Evolutionary conservation across 2,113 vertebrate species (phyloP).

Genomic region (Gulo gulo): DNA sequence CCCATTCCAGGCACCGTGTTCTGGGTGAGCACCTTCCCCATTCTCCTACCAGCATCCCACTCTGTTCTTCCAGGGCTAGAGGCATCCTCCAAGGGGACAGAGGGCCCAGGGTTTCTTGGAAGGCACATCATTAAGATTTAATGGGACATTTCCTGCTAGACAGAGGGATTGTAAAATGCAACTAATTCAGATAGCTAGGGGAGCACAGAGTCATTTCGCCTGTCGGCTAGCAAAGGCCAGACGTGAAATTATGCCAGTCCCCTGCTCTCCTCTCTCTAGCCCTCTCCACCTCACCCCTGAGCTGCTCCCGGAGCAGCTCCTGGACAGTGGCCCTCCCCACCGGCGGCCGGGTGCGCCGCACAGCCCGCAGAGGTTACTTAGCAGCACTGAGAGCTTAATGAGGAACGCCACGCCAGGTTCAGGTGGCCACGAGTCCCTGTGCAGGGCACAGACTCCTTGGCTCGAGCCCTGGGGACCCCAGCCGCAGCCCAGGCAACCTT

Average conservation of each 20-base stretch:
- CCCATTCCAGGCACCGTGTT: neutral
- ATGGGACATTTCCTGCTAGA: constrained; percentile 47
- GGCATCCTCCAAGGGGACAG: neutral
- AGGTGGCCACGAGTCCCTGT: neutral
- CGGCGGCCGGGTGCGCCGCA: neutral
- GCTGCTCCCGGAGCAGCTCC: neutral
- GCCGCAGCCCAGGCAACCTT: neutral
- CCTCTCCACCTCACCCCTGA: neutral
- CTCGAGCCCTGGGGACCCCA: neutral
- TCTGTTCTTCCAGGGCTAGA: neutral
- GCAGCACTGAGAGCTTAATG: neutral
- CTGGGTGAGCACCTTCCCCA: neutral
- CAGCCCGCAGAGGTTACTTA: neutral
- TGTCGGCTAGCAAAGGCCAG: constrained; percentile 48
- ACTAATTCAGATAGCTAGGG: constrained; percentile 63
- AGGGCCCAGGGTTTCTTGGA: neutral
- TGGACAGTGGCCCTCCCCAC: neutral
- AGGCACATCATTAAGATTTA: constrained; percentile 61
- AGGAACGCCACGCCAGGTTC: neutral
- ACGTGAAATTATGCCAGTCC: constrained; percentile 34
- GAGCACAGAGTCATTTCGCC: constrained; percentile 48
- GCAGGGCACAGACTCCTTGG: neutral
- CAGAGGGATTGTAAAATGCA: constrained; percentile 34
- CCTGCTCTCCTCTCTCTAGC: neutral
- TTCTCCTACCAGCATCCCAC: neutral